Evolutionary conservation across 2,797 vertebrate genomes (phyloP).

Genomic region (Enteromius radiatus): DNA sequence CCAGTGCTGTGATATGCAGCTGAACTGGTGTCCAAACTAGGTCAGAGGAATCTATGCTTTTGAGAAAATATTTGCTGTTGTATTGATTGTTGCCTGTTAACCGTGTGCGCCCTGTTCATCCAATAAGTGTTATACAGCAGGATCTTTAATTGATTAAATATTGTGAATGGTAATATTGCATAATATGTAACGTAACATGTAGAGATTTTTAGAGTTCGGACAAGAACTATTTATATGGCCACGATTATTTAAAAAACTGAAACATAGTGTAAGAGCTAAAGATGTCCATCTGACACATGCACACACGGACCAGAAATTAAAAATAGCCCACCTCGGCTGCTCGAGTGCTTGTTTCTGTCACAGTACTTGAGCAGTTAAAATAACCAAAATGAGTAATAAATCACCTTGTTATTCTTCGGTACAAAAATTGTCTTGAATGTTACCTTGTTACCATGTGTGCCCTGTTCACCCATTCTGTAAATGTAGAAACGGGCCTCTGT

Average conservation of each 20-base stretch:
- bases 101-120: background rate
- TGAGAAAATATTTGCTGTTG: background rate
- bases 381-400: background rate
- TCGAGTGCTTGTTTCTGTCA: background rate
- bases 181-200: background rate
- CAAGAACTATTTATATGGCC: background rate
- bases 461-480: background rate
- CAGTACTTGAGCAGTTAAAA: background rate
- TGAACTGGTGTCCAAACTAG: background rate
- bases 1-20: background rate
- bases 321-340: background rate
- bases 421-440: background rate
- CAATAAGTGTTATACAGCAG: background rate
- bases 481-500: background rate
- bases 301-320: background rate
- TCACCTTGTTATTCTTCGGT: background rate
- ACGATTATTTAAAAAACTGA: background rate
- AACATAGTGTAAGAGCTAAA: conserved; percentile 3
- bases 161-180: background rate
- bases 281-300: background rate
- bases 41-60: conserved; percentile 14
- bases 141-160: background rate
- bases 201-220: background rate
- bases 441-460: background rate
- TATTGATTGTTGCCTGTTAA: background rate